Evolutionary conservation across 2,797 vertebrate species (phyloP).

Genomic region (Chromobotia macracanthus): DNA sequence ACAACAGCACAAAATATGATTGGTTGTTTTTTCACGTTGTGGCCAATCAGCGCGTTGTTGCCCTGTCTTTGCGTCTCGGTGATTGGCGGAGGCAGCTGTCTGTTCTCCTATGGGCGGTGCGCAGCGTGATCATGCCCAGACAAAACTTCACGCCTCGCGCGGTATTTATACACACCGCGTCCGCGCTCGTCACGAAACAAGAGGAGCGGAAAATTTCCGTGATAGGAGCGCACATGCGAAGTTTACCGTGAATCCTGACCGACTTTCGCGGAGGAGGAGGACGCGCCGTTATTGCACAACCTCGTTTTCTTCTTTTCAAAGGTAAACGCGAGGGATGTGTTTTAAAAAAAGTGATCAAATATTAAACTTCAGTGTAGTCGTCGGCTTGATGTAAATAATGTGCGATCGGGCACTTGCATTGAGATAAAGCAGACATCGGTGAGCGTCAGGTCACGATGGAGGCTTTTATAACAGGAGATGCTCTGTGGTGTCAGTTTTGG

Average conservation of each 20-base stretch:
- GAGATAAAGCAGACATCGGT: not conserved
- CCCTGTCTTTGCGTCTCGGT: slow-evolving; percentile 66
- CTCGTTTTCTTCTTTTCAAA: slow-evolving; percentile 74
- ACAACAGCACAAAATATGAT: slow-evolving; percentile 37
- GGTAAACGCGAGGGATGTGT: slow-evolving; percentile 65
- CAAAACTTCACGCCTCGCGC: slow-evolving; percentile 67
- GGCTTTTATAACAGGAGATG: not conserved
- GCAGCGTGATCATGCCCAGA: slow-evolving; percentile 49
- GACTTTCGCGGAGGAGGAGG: slow-evolving; percentile 57
- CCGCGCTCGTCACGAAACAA: slow-evolving; percentile 75
- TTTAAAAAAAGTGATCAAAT: not conserved
- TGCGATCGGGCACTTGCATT: not conserved
- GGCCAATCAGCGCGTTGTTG: slow-evolving; percentile 76
- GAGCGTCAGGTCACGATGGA: not conserved
- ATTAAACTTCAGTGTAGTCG: not conserved
- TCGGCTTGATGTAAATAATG: slow-evolving; percentile 5
- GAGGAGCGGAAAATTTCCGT: slow-evolving; percentile 56
- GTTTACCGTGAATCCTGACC: slow-evolving; percentile 20
- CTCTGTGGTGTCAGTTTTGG: slow-evolving; percentile 28
- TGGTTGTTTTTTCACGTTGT: slow-evolving; percentile 45
- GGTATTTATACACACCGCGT: slow-evolving; percentile 66
- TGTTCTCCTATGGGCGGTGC: slow-evolving; percentile 47
- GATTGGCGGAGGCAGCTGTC: slow-evolving; percentile 72
- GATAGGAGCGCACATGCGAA: slow-evolving; percentile 63
- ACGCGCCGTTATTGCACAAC: slow-evolving; percentile 67